Conservation (phyloP, 1,140 invertebrate genomes). For the Himalopsyche phryganea region DNA sequence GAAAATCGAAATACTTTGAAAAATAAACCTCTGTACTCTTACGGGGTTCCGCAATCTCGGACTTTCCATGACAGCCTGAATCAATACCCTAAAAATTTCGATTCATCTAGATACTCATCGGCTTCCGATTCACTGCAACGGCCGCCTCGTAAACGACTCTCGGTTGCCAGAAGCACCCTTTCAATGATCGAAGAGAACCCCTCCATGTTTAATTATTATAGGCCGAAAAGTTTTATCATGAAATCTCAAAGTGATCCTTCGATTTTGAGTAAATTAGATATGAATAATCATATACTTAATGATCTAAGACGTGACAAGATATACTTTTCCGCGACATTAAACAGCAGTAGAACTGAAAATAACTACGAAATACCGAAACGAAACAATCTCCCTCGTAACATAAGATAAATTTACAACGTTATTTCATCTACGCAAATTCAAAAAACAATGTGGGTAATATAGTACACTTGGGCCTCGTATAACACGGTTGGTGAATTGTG, state of each 20-base stretch:
- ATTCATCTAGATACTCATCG: background rate
- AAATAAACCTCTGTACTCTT: constrained; percentile 1
- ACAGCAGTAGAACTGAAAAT: constrained; percentile 5
- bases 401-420: too few relatives aligned
- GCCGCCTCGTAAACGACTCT: constrained; percentile 34
- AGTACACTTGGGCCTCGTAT: too few relatives aligned
- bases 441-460: too few relatives aligned
- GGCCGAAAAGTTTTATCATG: constrained; percentile 20
- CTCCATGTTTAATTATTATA: constrained; percentile 29
- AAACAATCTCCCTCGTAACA: background rate
- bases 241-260: constrained; percentile 28
- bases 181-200: constrained; percentile 48
- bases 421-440: too few relatives aligned
- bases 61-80: background rate
- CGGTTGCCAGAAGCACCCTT: constrained; percentile 42
- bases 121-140: constrained; percentile 7
- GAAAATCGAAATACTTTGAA: constrained; percentile 6
- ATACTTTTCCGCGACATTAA: constrained; percentile 8
- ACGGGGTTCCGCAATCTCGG: background rate
- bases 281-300: constrained; percentile 1
- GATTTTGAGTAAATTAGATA: constrained; percentile 4
- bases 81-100: background rate
- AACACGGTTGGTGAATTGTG: too few relatives aligned
- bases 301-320: background rate
- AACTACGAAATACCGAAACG: constrained; percentile 22